Evolutionary conservation across 2,797 vertebrate species (phyloP).

Genomic region (Megalops cyprinoides): DNA sequence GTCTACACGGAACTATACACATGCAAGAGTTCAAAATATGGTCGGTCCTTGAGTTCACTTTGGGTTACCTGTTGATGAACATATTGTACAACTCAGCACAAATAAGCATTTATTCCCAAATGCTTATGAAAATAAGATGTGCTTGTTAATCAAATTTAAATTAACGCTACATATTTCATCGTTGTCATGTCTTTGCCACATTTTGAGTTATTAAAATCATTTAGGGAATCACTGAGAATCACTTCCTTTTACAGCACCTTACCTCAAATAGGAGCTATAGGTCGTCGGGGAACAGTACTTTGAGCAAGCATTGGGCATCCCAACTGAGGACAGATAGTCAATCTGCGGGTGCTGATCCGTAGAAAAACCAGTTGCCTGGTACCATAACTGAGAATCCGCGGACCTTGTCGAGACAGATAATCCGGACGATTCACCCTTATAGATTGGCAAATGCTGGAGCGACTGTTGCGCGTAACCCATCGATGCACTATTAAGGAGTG

Average conservation of each 20-base stretch:
- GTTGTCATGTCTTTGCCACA: neutral
- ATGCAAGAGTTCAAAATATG: no score
- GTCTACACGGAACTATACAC: no score
- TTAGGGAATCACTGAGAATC: neutral
- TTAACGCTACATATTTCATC: no score
- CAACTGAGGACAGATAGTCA: slow-evolving; percentile 49
- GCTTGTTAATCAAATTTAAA: no score
- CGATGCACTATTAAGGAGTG: slow-evolving; percentile 47
- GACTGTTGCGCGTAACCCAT: slow-evolving; percentile 37
- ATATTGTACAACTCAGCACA: no score
- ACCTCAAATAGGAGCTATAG: slow-evolving; percentile 66
- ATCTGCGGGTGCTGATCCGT: slow-evolving; percentile 56
- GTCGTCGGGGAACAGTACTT: slow-evolving; percentile 55
- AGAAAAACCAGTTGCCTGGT: slow-evolving; percentile 48
- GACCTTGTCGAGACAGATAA: slow-evolving; percentile 60
- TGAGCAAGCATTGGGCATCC: slow-evolving; percentile 53
- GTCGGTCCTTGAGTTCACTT: no score
- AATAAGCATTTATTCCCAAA: neutral
- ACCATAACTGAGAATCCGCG: slow-evolving; percentile 65
- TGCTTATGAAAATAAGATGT: no score
- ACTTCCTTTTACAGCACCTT: slow-evolving; percentile 32
- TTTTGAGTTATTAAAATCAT: neutral
- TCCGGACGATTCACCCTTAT: slow-evolving; percentile 60
- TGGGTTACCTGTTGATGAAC: no score
- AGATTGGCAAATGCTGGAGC: slow-evolving; percentile 50